Percentiles rank a stretch among this genome's conserved stretches.
phyloP scores from a whole-genome alignment of 92 coral and sea anemone species.

The Palythoa grandiflora region DNA sequence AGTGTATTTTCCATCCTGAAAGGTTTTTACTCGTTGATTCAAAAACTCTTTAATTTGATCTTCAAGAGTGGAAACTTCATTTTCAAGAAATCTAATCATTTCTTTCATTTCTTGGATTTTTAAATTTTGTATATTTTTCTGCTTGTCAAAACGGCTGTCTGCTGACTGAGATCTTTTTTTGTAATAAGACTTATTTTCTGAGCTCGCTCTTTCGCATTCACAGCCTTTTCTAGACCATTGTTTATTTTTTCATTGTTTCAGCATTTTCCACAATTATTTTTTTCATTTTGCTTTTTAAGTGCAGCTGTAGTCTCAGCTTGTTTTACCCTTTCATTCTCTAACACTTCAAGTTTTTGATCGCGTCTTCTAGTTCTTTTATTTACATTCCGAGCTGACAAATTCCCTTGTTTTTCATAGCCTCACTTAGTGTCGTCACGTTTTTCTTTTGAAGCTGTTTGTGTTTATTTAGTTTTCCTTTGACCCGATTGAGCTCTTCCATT shows the following conservation, averaged over 20 bases:
- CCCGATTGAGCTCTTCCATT: constrained; percentile 16
- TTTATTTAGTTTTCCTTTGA: constrained; percentile 19
- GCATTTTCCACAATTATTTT: constrained; percentile 6
- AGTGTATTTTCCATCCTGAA: constrained; percentile 45
- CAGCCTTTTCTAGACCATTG: neutral
- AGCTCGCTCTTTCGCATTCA: constrained; percentile 10
- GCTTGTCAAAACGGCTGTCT: neutral
- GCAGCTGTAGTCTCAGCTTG: constrained; percentile 26
- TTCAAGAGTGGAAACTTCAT: neutral
- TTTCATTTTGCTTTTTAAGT: neutral
- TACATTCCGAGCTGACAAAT: constrained; percentile 14
- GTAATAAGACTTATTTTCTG: constrained; percentile 15
- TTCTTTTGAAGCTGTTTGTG: constrained; percentile 9
- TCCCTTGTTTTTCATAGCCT: constrained; percentile 19
- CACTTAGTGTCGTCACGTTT: neutral
- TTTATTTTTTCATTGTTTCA: neutral
- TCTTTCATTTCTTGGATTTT: no score
- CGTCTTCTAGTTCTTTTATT: constrained; percentile 13
- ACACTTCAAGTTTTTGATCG: neutral
- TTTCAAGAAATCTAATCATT: no score
- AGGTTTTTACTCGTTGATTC: constrained; percentile 23
- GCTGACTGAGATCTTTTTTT: constrained; percentile 28
- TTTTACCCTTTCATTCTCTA: neutral
- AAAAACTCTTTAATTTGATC: constrained; percentile 11
- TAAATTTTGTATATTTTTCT: no score